phyloP scores from a whole-genome alignment of 2,888 invertebrate genomes.

The Drosophila kuntzei region DNA sequence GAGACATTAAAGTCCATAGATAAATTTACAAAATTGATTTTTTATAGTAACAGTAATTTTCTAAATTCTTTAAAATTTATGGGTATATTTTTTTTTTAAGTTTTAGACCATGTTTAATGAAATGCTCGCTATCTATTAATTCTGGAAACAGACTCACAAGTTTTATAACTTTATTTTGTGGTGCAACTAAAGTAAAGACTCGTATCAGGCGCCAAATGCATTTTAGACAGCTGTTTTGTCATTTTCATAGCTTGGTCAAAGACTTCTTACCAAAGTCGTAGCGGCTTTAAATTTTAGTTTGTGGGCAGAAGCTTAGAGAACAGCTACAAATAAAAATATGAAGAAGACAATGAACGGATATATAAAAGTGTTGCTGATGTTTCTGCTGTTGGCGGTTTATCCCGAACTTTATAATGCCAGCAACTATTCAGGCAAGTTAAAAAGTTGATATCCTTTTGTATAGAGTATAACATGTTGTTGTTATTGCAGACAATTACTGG shows the following conservation, averaged over 20 bases:
- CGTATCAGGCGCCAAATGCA: constrained; percentile 20
- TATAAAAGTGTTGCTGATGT: constrained; percentile 14
- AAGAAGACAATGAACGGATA: not conserved
- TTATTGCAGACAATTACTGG: constrained; percentile 38
- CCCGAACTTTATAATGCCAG: not conserved
- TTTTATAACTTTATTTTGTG: not conserved
- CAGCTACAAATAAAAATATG: constrained; percentile 9
- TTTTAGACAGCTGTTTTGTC: constrained; percentile 52
- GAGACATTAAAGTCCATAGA: no score
- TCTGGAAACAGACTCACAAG: constrained; percentile 13
- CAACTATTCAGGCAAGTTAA: constrained; percentile 36
- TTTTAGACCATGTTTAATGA: no score
- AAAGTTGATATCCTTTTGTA: not conserved
- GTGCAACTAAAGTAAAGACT: not conserved
- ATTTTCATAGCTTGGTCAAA: not conserved
- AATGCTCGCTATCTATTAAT: not conserved
- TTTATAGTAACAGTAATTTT: no score
- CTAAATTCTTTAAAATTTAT: no score
- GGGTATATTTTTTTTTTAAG: no score
- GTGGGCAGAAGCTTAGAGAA: constrained; percentile 12
- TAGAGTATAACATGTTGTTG: not conserved
- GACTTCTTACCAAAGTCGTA: constrained; percentile 25
- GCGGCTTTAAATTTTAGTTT: constrained; percentile 21
- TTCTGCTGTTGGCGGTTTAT: constrained; percentile 12
- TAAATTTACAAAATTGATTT: no score